Evolutionary conservation across 2,113 vertebrate genomes (phyloP).

Genomic region (Oenanthe oenanthe): DNA sequence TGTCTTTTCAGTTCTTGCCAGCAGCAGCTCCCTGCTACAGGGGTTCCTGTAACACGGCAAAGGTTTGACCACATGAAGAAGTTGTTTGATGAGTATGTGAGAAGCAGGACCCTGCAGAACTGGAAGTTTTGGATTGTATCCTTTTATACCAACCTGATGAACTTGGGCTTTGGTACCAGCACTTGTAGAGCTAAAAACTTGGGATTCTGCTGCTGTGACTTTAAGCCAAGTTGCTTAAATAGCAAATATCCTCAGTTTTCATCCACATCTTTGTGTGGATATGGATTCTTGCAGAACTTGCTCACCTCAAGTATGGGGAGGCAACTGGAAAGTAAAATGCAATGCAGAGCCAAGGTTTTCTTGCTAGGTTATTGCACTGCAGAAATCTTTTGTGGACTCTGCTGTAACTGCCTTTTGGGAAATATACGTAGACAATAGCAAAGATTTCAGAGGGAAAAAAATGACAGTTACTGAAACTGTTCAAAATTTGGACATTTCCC

Average conservation of each 20-base stretch:
- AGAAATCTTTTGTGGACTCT: background rate
- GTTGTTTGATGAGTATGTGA: slow-evolving; percentile 92
- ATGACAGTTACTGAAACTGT: background rate
- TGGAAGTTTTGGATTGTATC: slow-evolving; percentile 99
- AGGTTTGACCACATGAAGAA: slow-evolving; percentile 85
- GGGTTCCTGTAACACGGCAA: slow-evolving; percentile 82
- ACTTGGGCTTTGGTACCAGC: background rate
- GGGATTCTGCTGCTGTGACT: background rate
- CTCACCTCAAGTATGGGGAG: background rate
- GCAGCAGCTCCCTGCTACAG: slow-evolving; percentile 91
- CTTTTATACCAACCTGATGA: slow-evolving; percentile 52
- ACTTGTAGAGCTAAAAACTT: background rate
- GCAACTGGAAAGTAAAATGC: background rate
- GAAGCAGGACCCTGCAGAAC: slow-evolving; percentile 88
- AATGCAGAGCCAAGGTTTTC: background rate
- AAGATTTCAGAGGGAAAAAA: background rate
- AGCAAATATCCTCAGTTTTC: background rate
- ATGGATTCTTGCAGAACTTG: background rate
- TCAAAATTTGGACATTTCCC: background rate
- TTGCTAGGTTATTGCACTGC: background rate
- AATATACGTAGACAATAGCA: background rate
- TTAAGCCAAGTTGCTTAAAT: background rate
- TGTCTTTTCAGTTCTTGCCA: slow-evolving; percentile 84
- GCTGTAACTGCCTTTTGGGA: background rate
- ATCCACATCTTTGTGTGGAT: background rate